phyloP scores from a whole-genome alignment of 2,888 invertebrate species.

The Loripinus fragilis region DNA sequence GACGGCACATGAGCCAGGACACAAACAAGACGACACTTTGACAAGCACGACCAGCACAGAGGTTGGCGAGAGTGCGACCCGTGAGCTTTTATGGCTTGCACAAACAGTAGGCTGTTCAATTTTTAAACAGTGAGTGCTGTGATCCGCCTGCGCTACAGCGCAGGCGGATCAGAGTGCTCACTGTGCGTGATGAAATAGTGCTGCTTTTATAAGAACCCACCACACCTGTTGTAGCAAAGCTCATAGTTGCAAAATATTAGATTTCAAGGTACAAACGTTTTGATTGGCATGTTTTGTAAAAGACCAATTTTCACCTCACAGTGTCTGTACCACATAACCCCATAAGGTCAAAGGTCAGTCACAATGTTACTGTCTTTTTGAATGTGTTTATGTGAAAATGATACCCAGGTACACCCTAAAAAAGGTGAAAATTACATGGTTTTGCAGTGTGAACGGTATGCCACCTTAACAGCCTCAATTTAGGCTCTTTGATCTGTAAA shows the following conservation, averaged over 20 bases:
- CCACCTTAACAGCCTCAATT: not conserved
- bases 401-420: not conserved
- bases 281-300: constrained; percentile 8
- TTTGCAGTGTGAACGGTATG: constrained; percentile 4
- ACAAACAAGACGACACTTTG: not conserved
- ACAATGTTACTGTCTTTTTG: not conserved
- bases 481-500: not conserved
- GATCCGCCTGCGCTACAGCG: too few relatives aligned
- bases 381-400: constrained; percentile 6
- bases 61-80: too few relatives aligned
- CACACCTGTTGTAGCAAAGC: too few relatives aligned
- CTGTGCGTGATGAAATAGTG: too few relatives aligned
- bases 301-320: not conserved
- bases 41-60: too few relatives aligned
- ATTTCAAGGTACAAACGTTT: not conserved
- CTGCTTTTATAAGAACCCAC: too few relatives aligned
- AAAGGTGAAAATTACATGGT: constrained; percentile 9
- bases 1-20: not conserved
- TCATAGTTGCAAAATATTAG: constrained; percentile 10
- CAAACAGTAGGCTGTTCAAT: too few relatives aligned
- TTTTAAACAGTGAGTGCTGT: too few relatives aligned
- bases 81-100: too few relatives aligned
- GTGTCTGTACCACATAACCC: not conserved
- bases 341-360: not conserved
- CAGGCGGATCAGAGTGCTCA: too few relatives aligned